Percentiles rank a stretch among this genome's conserved stretches.
These are phyloP conservation scores for Aspidoscelis tigris DNA, from an alignment of 2,113 vertebrate genomes.

Conservation along the genomic window DNA sequence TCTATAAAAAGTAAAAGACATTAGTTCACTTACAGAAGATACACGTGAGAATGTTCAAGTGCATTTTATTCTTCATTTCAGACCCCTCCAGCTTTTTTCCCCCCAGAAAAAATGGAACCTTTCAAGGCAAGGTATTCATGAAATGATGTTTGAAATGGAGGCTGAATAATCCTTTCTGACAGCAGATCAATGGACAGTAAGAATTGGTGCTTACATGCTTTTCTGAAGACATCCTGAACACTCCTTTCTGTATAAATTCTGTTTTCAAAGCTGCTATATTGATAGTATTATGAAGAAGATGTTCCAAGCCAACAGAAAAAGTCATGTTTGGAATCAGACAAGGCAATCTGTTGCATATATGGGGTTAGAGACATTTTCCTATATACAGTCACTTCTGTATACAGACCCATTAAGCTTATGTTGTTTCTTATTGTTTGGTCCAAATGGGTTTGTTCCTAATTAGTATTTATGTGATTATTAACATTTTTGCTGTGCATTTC, in stretches of 20 bases:
- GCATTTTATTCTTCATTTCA: neutral
- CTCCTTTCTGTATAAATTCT: neutral
- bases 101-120: neutral
- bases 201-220: neutral
- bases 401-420: neutral
- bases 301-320: neutral
- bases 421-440: slow-evolving; percentile 15
- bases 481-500: slow-evolving; percentile 27
- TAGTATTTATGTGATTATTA: slow-evolving; percentile 39
- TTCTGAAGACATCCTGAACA: neutral
- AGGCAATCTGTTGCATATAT: neutral
- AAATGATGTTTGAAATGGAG: neutral
- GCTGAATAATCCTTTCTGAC: neutral
- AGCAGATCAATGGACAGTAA: neutral
- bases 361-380: neutral
- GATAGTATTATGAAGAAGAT: neutral
- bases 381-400: neutral
- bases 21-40: neutral
- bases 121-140: neutral
- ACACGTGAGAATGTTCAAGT: neutral
- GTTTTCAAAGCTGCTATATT: neutral
- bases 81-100: neutral
- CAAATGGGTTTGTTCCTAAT: slow-evolving; percentile 13
- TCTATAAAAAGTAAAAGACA: too few species aligned
- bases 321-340: neutral